Conservation (phyloP, 2,797 vertebrate genomes). For the Glossophaga mutica region DNA sequence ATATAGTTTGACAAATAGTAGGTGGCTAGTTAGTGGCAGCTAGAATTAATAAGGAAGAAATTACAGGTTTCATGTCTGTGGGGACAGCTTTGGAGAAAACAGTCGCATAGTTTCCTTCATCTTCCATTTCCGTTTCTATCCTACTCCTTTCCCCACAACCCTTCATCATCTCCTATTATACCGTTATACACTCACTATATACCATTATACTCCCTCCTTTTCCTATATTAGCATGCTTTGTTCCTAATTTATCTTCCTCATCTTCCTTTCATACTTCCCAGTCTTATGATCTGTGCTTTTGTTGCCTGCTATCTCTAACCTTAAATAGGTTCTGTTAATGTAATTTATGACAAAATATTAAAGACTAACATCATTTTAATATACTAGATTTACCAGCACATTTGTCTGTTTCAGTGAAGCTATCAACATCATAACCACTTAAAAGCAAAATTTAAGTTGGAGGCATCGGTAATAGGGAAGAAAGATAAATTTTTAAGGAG, state of each 20-base stretch:
- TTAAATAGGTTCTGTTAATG: constrained; percentile 35
- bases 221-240: not conserved
- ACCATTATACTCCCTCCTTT: not conserved
- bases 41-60: not conserved
- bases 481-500: constrained; percentile 23
- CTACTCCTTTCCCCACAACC: accelerated
- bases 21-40: not conserved
- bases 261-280: not conserved
- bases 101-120: not conserved
- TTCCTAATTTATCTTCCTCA: not conserved
- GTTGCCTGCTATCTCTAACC: not conserved
- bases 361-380: constrained; percentile 36
- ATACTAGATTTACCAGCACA: constrained; percentile 7
- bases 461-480: not conserved
- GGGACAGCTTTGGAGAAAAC: not conserved
- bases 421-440: constrained; percentile 24
- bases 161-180: not conserved
- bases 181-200: not conserved
- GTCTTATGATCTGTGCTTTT: not conserved
- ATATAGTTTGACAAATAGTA: not conserved
- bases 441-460: constrained; percentile 18
- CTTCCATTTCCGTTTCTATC: not conserved
- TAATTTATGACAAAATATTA: constrained; percentile 42
- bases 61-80: not conserved
- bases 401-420: constrained; percentile 40